Evolutionary conservation across 2,888 invertebrate species (phyloP).

Genomic region (Alloplasta piceator): DNA sequence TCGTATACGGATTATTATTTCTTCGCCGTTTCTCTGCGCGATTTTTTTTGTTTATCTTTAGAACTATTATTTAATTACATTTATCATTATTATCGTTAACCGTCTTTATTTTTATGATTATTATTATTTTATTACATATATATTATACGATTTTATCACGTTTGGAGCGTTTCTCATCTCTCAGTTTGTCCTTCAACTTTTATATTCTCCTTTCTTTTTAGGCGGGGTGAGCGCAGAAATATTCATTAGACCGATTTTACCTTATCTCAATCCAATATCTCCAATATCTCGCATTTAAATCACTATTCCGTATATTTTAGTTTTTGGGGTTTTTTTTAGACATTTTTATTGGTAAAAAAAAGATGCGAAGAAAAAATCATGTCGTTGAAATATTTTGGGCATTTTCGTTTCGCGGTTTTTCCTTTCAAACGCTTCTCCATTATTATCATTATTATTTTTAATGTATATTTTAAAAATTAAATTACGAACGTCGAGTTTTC

Average conservation of each 20-base stretch:
- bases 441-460: slow-evolving; percentile 5
- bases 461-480: slow-evolving; percentile 23
- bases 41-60: too few relatives aligned
- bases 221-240: slow-evolving; percentile 66
- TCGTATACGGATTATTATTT: too few relatives aligned
- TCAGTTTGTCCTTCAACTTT: slow-evolving; percentile 10
- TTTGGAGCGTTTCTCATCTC: slow-evolving; percentile 43
- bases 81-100: slow-evolving; percentile 57
- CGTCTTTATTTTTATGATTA: slow-evolving; percentile 28
- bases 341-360: slow-evolving; percentile 1
- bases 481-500: slow-evolving; percentile 37
- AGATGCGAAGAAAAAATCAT: slow-evolving; percentile 21
- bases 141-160: slow-evolving; percentile 62
- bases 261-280: too few relatives aligned
- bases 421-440: slow-evolving; percentile 5
- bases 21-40: slow-evolving; percentile 14
- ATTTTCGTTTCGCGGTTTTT: slow-evolving; percentile 13
- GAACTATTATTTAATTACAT: slow-evolving; percentile 45
- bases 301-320: slow-evolving; percentile 29
- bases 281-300: slow-evolving; percentile 27
- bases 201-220: slow-evolving; percentile 41
- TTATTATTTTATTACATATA: slow-evolving; percentile 35
- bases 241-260: slow-evolving; percentile 59
- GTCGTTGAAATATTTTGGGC: slow-evolving; percentile 3
- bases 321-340: neutral